Conservation (phyloP, 2,113 vertebrate genomes). For the Lycocorax pyrrhopterus region DNA sequence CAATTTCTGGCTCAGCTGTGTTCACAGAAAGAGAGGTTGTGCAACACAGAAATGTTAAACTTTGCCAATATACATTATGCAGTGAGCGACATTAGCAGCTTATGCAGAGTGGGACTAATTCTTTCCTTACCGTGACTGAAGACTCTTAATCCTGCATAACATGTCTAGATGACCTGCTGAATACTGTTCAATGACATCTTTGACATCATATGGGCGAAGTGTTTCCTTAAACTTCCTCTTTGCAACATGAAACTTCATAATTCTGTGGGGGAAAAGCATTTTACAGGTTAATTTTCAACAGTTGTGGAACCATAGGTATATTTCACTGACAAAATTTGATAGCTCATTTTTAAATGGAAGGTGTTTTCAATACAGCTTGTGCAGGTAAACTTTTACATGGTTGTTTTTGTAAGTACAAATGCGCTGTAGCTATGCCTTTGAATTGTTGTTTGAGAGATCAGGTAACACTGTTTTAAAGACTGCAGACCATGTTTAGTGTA, state of each 20-base stretch:
- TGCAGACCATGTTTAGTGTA: background rate
- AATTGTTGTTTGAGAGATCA: background rate
- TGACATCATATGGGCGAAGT: slow-evolving; percentile 92
- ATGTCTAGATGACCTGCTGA: slow-evolving; percentile 96
- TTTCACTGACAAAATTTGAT: background rate
- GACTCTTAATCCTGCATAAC: slow-evolving; percentile 95
- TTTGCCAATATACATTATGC: background rate
- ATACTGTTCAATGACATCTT: slow-evolving; percentile 98
- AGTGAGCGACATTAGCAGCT: background rate
- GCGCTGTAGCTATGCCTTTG: background rate
- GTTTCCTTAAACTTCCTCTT: slow-evolving; percentile 98
- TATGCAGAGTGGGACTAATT: background rate
- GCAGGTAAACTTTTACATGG: background rate
- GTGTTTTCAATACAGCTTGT: background rate
- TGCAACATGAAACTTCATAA: slow-evolving; percentile 98
- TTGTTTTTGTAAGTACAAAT: background rate
- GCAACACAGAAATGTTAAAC: background rate
- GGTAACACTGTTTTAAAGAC: background rate
- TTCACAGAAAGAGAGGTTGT: background rate
- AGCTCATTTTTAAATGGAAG: background rate
- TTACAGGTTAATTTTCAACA: background rate
- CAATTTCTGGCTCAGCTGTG: background rate
- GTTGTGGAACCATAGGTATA: background rate
- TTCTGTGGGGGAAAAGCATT: slow-evolving; percentile 70
- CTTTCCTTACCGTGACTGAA: slow-evolving; percentile 87